A percentile compares a stretch with the other conserved stretches of the same genome.
Evolutionary conservation across 2,888 invertebrate genomes (phyloP).

Genomic region (Pterostichus madidus): DNA sequence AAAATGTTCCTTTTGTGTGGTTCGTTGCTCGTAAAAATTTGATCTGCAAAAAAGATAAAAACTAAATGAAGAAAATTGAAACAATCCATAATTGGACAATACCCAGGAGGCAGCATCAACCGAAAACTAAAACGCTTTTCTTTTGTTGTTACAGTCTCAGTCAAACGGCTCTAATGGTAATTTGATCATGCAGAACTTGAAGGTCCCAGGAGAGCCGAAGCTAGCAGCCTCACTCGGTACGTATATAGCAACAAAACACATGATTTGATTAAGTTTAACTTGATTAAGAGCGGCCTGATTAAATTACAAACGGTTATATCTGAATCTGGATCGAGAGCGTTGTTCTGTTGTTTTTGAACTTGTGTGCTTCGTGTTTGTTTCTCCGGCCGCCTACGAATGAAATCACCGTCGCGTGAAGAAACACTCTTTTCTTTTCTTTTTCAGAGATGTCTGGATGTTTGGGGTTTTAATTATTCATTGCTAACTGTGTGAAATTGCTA

Average conservation of each 20-base stretch:
- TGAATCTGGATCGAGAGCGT: slow-evolving; percentile 49
- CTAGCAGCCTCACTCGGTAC: slow-evolving; percentile 24
- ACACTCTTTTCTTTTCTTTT: slow-evolving; percentile 1
- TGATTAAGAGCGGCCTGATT: slow-evolving; percentile 60
- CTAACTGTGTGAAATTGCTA: slow-evolving; percentile 18
- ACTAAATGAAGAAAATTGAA: slow-evolving; percentile 28
- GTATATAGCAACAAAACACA: slow-evolving; percentile 62
- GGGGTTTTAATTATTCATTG: background rate
- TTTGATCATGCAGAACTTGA: slow-evolving; percentile 61
- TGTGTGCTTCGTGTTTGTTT: slow-evolving; percentile 24
- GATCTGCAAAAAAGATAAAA: slow-evolving; percentile 26
- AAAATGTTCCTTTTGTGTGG: too few relatives aligned
- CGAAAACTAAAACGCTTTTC: slow-evolving; percentile 52
- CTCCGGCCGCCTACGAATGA: slow-evolving; percentile 29
- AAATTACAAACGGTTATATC: slow-evolving; percentile 63
- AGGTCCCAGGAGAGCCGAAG: slow-evolving; percentile 32
- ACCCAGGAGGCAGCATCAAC: slow-evolving; percentile 38
- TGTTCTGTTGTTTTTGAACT: slow-evolving; percentile 38
- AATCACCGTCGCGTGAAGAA: slow-evolving; percentile 29
- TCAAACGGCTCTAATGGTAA: slow-evolving; percentile 61
- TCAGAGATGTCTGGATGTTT: slow-evolving; percentile 24
- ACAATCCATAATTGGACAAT: slow-evolving; percentile 40
- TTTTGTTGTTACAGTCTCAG: slow-evolving; percentile 57
- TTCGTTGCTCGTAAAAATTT: slow-evolving; percentile 3
- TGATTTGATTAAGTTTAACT: slow-evolving; percentile 64